Evolutionary conservation across 2,888 invertebrate species (phyloP), one percentile per base, ranked within the genome.

Genomic region (Synergus laeviventris): DNA sequence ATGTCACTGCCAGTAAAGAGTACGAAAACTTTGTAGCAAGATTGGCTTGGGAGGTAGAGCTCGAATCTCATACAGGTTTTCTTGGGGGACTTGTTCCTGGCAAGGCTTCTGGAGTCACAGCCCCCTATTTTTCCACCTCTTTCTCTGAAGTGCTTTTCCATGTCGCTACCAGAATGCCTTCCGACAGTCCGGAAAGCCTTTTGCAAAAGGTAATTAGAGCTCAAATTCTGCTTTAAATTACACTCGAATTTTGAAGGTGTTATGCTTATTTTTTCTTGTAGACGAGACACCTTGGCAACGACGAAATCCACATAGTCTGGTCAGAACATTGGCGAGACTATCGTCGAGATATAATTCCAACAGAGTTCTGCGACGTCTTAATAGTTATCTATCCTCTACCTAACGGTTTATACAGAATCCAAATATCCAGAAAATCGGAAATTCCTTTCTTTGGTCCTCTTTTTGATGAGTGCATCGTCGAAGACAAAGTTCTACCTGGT

Each of bases 291-390:
- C 93, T 99, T 81, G 99, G 99, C 66, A 99, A 99, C 91, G 99
- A 99, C 91, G 99, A 99, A 91, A 97, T 99, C 78, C 99, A 99
- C 90, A 98, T 99, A 81, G 98, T 99, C 42, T 99, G 99, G 99
- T 98, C 98, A 74, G 99, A 99, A 89, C 98, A 99, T 91, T 94
- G 94, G 91, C 94, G 98, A 81, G 97, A 98, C 88, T 99, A 99
- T 92, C 94, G 98, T 78, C 94, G 99, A 76, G 98, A 98, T 89
- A 98, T 99, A 86, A 95, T 99, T 89, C 98, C 99, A 75, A 99
- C 99, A 14, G 99, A 99, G 92, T 99, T 99, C 93, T 99, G 99
- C 91, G 99, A 99, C 93, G 97, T 99, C 81, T 94, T 99, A 79
- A 97, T 99, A 88, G 97, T 96, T 64, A 96, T 99, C 86, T 99